Conservation (phyloP, 2,113 vertebrate species). For the Boleophthalmus pectinirostris region DNA sequence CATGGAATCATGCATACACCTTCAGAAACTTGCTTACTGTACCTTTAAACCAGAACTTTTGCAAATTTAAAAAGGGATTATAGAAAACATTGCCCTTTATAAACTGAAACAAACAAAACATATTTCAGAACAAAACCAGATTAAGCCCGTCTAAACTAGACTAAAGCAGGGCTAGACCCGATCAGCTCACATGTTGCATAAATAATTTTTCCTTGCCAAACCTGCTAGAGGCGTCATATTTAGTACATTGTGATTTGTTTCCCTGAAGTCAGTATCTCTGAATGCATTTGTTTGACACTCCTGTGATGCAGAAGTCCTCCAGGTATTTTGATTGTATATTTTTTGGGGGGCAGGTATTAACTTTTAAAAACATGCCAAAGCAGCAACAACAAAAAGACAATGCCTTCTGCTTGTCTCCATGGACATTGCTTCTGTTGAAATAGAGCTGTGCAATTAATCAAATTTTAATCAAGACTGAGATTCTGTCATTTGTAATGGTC, state of each 20-base stretch:
- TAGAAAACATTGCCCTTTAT: too few species aligned
- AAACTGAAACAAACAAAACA: too few species aligned
- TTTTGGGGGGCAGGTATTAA: conserved; percentile 37
- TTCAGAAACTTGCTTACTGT: too few species aligned
- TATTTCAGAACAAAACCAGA: too few species aligned
- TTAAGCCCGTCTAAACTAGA: neutral
- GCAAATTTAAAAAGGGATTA: too few species aligned
- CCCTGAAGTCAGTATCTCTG: neutral
- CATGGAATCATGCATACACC: too few species aligned
- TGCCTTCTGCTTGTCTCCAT: neutral
- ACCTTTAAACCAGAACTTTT: too few species aligned
- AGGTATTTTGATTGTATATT: neutral
- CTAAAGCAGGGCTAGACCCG: neutral
- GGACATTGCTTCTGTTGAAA: neutral
- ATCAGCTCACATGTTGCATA: neutral
- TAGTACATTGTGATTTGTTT: neutral
- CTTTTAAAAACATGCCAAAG: conserved; percentile 38
- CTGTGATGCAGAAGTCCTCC: conserved; percentile 12
- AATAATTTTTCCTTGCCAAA: neutral
- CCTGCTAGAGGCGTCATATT: neutral
- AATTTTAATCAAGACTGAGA: too few species aligned
- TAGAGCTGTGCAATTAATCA: too few species aligned
- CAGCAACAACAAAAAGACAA: conserved; percentile 1
- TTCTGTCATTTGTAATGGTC: too few species aligned
- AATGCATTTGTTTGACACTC: conserved; percentile 8